phyloP scores from a whole-genome alignment of 2,113 vertebrate genomes.

The Lepus europaeus region DNA sequence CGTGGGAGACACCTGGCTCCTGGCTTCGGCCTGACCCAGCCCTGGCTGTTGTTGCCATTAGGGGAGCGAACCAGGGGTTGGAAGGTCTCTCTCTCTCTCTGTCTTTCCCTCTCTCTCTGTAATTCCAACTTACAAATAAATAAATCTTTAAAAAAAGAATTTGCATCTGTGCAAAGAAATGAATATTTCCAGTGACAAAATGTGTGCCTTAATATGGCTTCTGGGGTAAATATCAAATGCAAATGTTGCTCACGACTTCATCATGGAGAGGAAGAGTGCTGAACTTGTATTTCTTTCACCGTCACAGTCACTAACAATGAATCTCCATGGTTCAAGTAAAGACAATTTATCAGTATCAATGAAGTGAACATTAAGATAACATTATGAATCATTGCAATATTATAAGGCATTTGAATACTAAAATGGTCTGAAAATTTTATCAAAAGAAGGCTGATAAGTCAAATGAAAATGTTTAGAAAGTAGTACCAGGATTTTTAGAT shows the following conservation, averaged over 20 bases:
- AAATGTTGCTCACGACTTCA: not conserved
- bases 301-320: not conserved
- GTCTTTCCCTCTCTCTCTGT: no score
- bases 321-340: not conserved
- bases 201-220: no score
- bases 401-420: not conserved
- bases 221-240: not conserved
- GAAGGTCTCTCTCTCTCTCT: no score
- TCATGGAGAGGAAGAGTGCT: not conserved
- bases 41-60: no score
- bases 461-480: conserved; percentile 9
- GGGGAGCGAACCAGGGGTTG: no score
- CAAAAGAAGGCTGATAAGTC: not conserved
- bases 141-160: no score
- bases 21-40: no score
- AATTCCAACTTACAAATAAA: no score
- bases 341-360: not conserved
- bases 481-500: not conserved
- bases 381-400: not conserved
- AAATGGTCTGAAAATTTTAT: not conserved
- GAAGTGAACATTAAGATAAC: not conserved
- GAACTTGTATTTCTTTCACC: not conserved
- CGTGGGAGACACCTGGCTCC: no score
- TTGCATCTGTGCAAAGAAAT: not conserved
- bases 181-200: not conserved